These are phyloP conservation scores for Sparus aurata DNA, from an alignment of 2,797 vertebrate genomes.

Conservation along the genomic window DNA sequence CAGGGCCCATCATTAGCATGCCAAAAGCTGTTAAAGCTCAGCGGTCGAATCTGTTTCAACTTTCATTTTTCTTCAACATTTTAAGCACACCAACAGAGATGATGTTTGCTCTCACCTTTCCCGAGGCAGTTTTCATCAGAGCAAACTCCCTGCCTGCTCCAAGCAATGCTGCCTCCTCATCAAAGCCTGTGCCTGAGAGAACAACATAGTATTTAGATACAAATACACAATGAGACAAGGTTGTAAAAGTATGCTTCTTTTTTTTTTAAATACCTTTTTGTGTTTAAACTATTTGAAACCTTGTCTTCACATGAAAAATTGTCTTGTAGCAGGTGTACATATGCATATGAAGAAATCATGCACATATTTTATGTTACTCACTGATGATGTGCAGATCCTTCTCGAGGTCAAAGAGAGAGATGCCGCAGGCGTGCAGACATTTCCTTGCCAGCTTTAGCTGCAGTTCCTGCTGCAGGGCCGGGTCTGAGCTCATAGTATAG, in stretches of 20 bases:
- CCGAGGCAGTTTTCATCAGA: slow-evolving; percentile 97
- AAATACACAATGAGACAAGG: slow-evolving; percentile 26
- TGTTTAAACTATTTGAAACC: slow-evolving; percentile 5
- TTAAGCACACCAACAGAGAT: slow-evolving; percentile 17
- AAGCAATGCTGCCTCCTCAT: slow-evolving; percentile 97
- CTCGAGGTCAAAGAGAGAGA: slow-evolving; percentile 98
- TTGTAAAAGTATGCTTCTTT: not conserved
- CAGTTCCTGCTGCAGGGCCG: slow-evolving; percentile 96
- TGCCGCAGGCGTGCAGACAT: slow-evolving; percentile 98
- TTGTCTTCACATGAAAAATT: slow-evolving; percentile 3
- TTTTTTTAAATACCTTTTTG: not conserved
- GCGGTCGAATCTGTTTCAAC: slow-evolving; percentile 24
- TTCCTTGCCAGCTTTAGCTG: slow-evolving; percentile 99
- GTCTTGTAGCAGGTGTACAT: not conserved
- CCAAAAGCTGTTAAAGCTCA: slow-evolving; percentile 29
- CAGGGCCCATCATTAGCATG: slow-evolving; percentile 33
- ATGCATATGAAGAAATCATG: not conserved
- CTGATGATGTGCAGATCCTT: slow-evolving; percentile 99
- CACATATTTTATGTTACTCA: slow-evolving; percentile 81
- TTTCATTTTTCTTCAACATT: slow-evolving; percentile 28
- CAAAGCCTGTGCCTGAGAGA: slow-evolving; percentile 95
- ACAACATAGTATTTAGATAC: slow-evolving; percentile 56
- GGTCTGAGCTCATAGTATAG: slow-evolving; percentile 96
- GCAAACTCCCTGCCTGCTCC: slow-evolving; percentile 99
- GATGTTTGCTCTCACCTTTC: slow-evolving; percentile 89